Percentiles rank a stretch among this genome's conserved stretches.
Evolutionary conservation across 2,888 invertebrate genomes (phyloP).

Genomic region (Agrochola circellaris): DNA sequence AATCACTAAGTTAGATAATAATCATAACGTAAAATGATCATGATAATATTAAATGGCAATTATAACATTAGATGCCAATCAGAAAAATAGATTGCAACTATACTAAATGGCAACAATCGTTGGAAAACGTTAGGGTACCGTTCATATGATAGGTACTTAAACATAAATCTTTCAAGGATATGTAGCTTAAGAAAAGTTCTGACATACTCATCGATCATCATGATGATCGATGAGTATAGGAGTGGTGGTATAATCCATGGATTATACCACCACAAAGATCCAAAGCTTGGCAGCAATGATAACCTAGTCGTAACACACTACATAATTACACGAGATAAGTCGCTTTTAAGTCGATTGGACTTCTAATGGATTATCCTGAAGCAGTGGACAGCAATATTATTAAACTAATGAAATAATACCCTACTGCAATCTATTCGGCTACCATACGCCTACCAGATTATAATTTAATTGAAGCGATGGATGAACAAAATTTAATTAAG

Average conservation of each 20-base stretch:
- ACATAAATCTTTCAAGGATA: background rate
- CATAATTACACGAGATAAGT: conserved; percentile 23
- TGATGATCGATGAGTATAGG: no score
- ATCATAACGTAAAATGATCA: background rate
- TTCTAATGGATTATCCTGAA: conserved; percentile 30
- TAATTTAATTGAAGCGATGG: conserved; percentile 49
- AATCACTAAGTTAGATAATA: background rate
- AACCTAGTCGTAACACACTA: background rate
- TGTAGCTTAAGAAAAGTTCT: background rate
- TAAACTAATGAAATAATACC: conserved; percentile 42
- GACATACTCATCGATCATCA: no score
- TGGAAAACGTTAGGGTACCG: background rate
- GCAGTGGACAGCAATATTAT: conserved; percentile 31
- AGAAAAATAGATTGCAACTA: background rate
- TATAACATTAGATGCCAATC: background rate
- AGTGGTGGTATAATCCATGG: no score
- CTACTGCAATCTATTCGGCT: conserved; percentile 41
- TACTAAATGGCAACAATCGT: background rate
- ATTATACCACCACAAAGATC: background rate
- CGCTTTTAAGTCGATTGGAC: conserved; percentile 35
- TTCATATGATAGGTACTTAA: background rate
- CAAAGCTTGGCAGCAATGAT: background rate
- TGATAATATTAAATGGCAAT: background rate
- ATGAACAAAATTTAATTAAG: conserved; percentile 41
- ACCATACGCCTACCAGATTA: conserved; percentile 44